A percentile compares a stretch with the other conserved stretches of the same genome.
These are phyloP conservation scores for Colletes latitarsis DNA, from an alignment of 1,140 invertebrate genomes.

Conservation along the genomic window DNA sequence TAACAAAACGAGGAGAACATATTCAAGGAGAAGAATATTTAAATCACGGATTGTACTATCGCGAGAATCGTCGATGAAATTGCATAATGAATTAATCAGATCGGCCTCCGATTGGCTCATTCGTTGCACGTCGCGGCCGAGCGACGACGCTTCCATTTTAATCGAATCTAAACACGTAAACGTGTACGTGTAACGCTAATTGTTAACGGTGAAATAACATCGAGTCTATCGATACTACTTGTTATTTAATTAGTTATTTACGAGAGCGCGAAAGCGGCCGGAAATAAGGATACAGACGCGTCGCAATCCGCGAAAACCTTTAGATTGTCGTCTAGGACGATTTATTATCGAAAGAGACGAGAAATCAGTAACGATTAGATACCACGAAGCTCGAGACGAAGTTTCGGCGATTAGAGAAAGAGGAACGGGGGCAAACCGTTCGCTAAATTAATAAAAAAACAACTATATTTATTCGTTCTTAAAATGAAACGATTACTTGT, in stretches of 20 bases:
- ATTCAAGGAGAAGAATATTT: background rate
- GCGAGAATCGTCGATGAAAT: background rate
- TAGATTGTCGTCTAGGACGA: background rate
- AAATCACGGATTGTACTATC: too few relatives aligned
- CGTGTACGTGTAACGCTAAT: background rate
- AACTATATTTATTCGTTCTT: conserved; percentile 36
- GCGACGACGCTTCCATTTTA: conserved; percentile 31
- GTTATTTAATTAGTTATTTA: conserved; percentile 32
- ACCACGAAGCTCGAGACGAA: background rate
- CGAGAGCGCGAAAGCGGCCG: background rate
- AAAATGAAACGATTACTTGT: conserved; percentile 36
- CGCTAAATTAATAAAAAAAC: conserved; percentile 13
- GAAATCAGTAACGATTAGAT: background rate
- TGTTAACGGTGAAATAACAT: conserved; percentile 30
- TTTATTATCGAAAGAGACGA: background rate
- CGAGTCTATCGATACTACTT: conserved; percentile 41
- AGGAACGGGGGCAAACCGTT: conserved; percentile 18
- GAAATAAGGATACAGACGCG: background rate
- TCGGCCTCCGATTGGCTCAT: background rate
- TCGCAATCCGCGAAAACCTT: background rate
- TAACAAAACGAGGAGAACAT: background rate
- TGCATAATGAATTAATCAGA: conserved; percentile 2
- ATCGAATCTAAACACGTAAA: conserved; percentile 31
- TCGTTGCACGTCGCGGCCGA: conserved; percentile 10
- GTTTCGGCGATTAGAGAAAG: background rate